Percentiles rank a stretch among this genome's conserved stretches.
phyloP scores from a whole-genome alignment of 2,797 vertebrate species.

The Thamnophis elegans region DNA sequence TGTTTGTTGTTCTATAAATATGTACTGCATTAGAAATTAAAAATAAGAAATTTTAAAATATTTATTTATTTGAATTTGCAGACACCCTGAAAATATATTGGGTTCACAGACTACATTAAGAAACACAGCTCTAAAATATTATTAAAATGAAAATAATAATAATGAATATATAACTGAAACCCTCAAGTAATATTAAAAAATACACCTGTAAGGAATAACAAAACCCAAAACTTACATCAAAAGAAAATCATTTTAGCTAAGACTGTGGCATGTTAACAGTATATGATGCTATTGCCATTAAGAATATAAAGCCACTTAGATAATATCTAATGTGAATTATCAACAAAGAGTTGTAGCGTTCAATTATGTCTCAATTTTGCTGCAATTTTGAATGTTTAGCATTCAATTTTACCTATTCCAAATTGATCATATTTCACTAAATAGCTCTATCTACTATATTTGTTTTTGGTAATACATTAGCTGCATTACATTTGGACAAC shows the following conservation, averaged over 20 bases:
- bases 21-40: not conserved
- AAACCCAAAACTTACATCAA: not conserved
- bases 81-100: not conserved
- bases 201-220: not conserved
- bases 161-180: not conserved
- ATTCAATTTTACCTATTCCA: not conserved
- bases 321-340: not conserved
- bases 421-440: not conserved
- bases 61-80: not conserved
- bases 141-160: not conserved
- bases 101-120: not conserved
- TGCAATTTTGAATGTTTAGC: not conserved
- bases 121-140: not conserved
- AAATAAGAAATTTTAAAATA: not conserved
- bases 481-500: not conserved
- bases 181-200: not conserved
- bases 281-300: not conserved
- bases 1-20: not conserved
- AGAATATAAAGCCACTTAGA: not conserved
- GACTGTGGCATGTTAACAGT: not conserved
- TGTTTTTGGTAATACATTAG: not conserved
- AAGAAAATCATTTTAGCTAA: not conserved
- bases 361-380: not conserved
- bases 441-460: not conserved
- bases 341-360: not conserved